Base-by-base conservation (phyloP, 2,797 vertebrate species). In the Alauda arvensis region DNA sequence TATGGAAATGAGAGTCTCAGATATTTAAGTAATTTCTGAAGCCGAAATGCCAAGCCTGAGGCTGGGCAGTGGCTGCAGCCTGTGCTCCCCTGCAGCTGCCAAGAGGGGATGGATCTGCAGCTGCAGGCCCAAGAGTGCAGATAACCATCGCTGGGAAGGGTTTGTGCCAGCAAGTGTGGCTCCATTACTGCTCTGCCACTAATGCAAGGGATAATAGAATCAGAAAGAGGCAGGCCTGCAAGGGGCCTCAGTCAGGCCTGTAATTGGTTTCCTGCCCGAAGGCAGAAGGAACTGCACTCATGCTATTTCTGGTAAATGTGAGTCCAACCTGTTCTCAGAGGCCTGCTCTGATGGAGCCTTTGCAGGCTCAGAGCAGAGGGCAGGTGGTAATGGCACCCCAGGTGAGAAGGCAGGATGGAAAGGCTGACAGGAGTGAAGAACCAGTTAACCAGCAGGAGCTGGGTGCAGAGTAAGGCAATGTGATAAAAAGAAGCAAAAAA, bases 141-240 rank as follows among this genome's bases (percentile, higher is more conserved):
- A 79, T 68, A 84, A 51, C 78, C 82, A 86, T 84, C 10, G 0
- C 51, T 55, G 51, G 67, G 80, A 57, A 85, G 55, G 14, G 31
- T 34, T 77, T 55, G 56, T 83, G 88, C 91, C 91, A 90, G 91
- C 63, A 81, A 88, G 18, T 8, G 71, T 78, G 82, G 76, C 59
- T 93, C 78, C 90, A 85, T 92, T 93, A 87, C 72, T 92, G 59
- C 72, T 92, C 59, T 94, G 66, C 72, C 63, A 59, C 69, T 91
- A 93, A 91, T 87, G 91, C 63, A 53, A 85, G 61, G 63, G 70
- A 85, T 90, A 94, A 94, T 83, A 90, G 84, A 93, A 87, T 88
- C 86, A 87, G 82, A 83, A 93, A 60, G 82, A 83, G 17, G 52
- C 55, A 60, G 77, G 45, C 74, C 87, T 93, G 85, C 75, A 90